Evolutionary conservation across 2,888 invertebrate species (phyloP).

Genomic region (Leptodirus hochenwartii): DNA sequence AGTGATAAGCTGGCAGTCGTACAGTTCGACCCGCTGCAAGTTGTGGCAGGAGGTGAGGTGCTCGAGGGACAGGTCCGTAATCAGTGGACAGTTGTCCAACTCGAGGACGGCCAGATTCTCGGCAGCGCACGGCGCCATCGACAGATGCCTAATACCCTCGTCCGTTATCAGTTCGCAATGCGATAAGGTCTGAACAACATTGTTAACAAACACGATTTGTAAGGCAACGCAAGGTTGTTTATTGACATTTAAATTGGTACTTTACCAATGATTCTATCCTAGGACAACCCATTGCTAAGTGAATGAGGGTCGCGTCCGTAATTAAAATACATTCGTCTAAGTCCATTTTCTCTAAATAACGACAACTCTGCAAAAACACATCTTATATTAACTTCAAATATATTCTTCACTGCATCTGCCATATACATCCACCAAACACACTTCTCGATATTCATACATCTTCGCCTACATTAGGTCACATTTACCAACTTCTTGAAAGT

Average conservation of each 20-base stretch:
- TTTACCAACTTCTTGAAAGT: too few species aligned
- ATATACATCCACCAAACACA: too few species aligned
- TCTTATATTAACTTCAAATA: too few species aligned
- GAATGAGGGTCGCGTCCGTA: slow-evolving; percentile 84
- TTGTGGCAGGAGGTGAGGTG: slow-evolving; percentile 89
- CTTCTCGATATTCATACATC: too few species aligned
- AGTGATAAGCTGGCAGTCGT: slow-evolving; percentile 98
- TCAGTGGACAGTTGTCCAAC: slow-evolving; percentile 95
- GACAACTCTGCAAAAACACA: slow-evolving; percentile 56
- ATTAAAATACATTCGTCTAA: slow-evolving; percentile 95
- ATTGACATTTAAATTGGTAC: slow-evolving; percentile 1
- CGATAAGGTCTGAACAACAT: slow-evolving; percentile 64
- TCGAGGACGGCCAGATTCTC: slow-evolving; percentile 89
- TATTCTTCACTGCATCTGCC: too few species aligned
- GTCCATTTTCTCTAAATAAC: slow-evolving; percentile 90
- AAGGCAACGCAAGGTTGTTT: slow-evolving; percentile 14
- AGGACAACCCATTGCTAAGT: slow-evolving; percentile 90
- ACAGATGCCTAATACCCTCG: slow-evolving; percentile 89
- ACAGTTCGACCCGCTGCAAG: slow-evolving; percentile 91
- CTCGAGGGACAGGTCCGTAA: slow-evolving; percentile 91
- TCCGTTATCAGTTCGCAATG: slow-evolving; percentile 99
- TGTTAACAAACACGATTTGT: neutral
- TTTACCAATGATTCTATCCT: slow-evolving; percentile 84
- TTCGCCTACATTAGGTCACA: too few species aligned
- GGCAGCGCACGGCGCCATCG: slow-evolving; percentile 82